A percentile compares a stretch with the other conserved stretches of the same genome.
Evolutionary conservation across 2,888 invertebrate species (phyloP).

Genomic region (Craniophora ligustri): DNA sequence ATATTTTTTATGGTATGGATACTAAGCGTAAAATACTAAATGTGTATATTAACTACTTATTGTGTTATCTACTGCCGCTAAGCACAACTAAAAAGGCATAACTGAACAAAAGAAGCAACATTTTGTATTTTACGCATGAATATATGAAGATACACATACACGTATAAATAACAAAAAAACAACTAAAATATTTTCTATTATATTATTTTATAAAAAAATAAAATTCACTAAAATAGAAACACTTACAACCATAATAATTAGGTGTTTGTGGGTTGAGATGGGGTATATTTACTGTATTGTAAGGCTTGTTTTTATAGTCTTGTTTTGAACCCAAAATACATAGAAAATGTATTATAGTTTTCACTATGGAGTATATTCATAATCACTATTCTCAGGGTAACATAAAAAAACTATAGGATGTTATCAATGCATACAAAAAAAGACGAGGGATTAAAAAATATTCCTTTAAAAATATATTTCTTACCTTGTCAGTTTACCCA

Average conservation of each 20-base stretch:
- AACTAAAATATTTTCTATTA: too few species aligned
- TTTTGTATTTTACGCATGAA: conserved; percentile 77
- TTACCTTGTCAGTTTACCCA: conserved; percentile 44
- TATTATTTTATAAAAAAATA: too few species aligned
- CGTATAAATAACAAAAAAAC: conserved; percentile 36
- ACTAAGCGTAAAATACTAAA: conserved; percentile 76
- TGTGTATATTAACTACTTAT: conserved; percentile 54
- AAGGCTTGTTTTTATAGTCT: too few species aligned
- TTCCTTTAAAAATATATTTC: conserved; percentile 7
- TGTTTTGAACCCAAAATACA: neutral
- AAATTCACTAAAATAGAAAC: conserved; percentile 35
- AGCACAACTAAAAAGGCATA: conserved; percentile 71
- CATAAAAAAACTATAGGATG: neutral
- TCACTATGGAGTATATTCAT: too few species aligned
- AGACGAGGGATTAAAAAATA: conserved; percentile 1
- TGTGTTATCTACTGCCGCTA: conserved; percentile 59
- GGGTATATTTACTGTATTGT: neutral
- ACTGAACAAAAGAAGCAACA: conserved; percentile 72
- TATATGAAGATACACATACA: conserved; percentile 58
- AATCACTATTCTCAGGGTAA: too few species aligned
- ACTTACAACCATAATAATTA: conserved; percentile 47
- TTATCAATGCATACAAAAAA: neutral
- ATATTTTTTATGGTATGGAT: conserved; percentile 13
- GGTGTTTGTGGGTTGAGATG: neutral
- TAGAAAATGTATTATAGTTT: neutral